Conservation (phyloP, 2,797 vertebrate genomes). For the Onychomys torridus region DNA sequence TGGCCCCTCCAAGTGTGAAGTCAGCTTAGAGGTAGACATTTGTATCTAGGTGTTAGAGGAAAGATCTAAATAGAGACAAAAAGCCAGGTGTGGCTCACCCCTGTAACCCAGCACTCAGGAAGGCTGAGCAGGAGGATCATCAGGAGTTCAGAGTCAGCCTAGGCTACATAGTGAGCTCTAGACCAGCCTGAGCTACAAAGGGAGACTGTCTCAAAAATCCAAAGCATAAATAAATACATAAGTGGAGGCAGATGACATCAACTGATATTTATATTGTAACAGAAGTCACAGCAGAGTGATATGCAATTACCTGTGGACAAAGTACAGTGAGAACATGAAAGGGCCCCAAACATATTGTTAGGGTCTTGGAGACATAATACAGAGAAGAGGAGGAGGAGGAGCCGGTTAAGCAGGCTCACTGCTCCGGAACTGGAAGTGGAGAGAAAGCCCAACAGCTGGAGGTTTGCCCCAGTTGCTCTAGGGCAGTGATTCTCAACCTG, state of each 20-base stretch:
- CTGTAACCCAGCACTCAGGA: neutral
- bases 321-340: neutral
- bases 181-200: neutral
- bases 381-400: neutral
- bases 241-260: neutral
- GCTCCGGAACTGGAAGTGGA: neutral
- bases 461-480: conserved; percentile 46
- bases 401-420: conserved; percentile 9
- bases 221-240: neutral
- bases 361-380: no score
- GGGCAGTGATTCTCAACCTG: neutral
- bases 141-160: neutral
- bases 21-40: neutral
- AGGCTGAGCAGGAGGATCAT: neutral
- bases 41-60: neutral
- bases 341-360: neutral
- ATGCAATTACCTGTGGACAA: neutral
- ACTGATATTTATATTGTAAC: neutral
- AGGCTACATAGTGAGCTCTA: neutral
- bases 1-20: neutral
- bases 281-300: neutral
- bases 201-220: neutral
- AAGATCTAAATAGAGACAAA: neutral
- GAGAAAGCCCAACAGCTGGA: conserved; percentile 17
- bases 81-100: neutral